These are phyloP conservation scores for Tragelaphus buxtoni DNA, from an alignment of 2,113 vertebrate genomes.

Conservation along the genomic window DNA sequence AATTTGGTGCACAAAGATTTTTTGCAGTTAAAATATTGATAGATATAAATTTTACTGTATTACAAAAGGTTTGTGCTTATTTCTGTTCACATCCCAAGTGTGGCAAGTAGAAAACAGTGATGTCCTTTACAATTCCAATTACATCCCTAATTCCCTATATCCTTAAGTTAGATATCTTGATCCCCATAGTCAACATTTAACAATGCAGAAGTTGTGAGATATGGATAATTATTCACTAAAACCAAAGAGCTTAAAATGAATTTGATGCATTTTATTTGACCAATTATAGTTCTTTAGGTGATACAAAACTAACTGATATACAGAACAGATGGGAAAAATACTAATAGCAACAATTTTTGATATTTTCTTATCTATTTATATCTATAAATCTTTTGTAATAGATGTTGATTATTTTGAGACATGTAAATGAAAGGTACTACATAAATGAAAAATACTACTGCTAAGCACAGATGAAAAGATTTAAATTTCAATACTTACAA, in stretches of 20 bases:
- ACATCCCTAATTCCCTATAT: neutral
- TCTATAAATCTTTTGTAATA: neutral
- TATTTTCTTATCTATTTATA: neutral
- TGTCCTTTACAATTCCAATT: neutral
- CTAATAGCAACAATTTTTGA: neutral
- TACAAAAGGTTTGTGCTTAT: neutral
- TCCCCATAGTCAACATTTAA: neutral
- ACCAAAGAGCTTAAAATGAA: neutral
- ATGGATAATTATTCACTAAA: neutral
- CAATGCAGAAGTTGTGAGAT: neutral
- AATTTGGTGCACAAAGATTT: neutral
- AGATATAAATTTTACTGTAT: neutral
- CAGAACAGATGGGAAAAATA: neutral
- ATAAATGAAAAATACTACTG: neutral
- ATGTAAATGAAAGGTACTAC: neutral
- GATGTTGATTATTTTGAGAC: neutral
- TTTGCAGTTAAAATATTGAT: neutral
- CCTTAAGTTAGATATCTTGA: neutral
- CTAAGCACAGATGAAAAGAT: neutral
- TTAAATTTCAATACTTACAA: constrained; percentile 86
- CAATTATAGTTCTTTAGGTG: neutral
- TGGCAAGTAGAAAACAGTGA: neutral
- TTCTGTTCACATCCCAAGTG: neutral
- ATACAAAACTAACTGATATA: constrained; percentile 13
- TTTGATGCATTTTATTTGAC: neutral